Percentiles rank a stretch among this genome's conserved stretches.
Evolutionary conservation across 2,113 vertebrate genomes (phyloP).

Genomic region (Rhabdomys dilectus): DNA sequence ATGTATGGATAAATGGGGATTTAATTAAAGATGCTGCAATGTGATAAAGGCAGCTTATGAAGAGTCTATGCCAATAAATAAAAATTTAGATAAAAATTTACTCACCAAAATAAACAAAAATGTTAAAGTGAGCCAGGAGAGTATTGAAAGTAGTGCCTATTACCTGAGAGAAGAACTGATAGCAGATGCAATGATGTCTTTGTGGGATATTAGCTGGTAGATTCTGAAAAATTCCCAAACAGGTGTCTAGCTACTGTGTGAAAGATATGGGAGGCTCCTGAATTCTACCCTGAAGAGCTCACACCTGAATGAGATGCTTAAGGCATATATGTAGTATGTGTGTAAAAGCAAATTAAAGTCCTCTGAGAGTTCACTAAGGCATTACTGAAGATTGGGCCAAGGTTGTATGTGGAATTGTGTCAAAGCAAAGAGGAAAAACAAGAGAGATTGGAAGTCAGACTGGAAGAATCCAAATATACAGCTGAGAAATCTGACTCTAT

Average conservation of each 20-base stretch:
- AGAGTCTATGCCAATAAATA: constrained; percentile 56
- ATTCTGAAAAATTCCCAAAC: background rate
- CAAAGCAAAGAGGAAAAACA: background rate
- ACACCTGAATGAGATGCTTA: background rate
- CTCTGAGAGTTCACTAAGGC: background rate
- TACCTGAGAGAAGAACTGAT: background rate
- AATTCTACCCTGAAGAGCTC: background rate
- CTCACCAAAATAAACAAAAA: constrained; percentile 49
- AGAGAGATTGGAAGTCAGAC: background rate
- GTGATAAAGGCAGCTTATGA: constrained; percentile 58
- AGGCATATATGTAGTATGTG: background rate
- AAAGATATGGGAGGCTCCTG: background rate
- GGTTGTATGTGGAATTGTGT: background rate
- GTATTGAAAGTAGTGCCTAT: background rate
- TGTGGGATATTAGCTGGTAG: background rate
- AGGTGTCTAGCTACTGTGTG: background rate
- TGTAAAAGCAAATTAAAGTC: background rate
- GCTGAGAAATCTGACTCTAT: background rate
- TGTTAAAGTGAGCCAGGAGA: background rate
- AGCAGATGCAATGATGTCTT: background rate
- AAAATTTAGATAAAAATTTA: constrained; percentile 61
- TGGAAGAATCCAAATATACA: background rate
- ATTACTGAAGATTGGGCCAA: background rate
- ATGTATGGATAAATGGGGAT: constrained; percentile 3
- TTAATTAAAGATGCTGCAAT: constrained; percentile 68